Evolutionary conservation across 1,140 invertebrate species (phyloP), one percentile per base, ranked within the genome.

Genomic region (Nasonia vitripennis): DNA sequence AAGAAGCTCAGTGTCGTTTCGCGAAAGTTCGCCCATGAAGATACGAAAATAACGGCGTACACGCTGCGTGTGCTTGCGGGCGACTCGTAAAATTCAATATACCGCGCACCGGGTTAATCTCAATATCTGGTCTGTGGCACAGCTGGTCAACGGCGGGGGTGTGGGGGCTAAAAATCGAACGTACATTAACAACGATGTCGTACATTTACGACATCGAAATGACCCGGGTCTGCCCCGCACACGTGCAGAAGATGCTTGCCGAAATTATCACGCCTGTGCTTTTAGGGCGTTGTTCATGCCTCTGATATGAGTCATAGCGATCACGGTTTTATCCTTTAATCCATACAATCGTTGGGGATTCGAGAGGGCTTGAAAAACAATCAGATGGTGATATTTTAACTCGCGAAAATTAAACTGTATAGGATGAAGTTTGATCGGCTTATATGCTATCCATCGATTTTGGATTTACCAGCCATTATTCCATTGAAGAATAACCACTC

Each of bases 81-180:
- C 20, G 71, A 87, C 83, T 78, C 68, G 67, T 48, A 23, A 85
- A 87, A 87, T 84, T 83, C 86, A 84, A 87, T 87, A 87, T 87
- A 87, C 73, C 20, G 78, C 62, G 67, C 71, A 11, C 73, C 73
- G 17, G 37, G 73, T 45, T 75, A 31, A 7, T 75, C 73, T 20
- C 31, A 37, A 75, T 75, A 75, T 41, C 73, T 45, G 68, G 68
- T 31, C 9, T 11, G 31, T 23, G 27, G 31, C 11, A 0, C 27
- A 71, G n/a, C 5, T 23, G 68, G 31, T n/a, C 10, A 9, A 10
- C 34, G 23, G n/a, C 27, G 37, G 41, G 14, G 74, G 10, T 20
- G 41, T 41, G 20, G 34, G 34, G 45, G 45, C 73, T 20, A 34
- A 75, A 78, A 78, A 78, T 78, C 23, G 75, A 78, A 78, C 51